Evolutionary conservation across 2,113 vertebrate species (phyloP).

Genomic region (Miniopterus natalensis): DNA sequence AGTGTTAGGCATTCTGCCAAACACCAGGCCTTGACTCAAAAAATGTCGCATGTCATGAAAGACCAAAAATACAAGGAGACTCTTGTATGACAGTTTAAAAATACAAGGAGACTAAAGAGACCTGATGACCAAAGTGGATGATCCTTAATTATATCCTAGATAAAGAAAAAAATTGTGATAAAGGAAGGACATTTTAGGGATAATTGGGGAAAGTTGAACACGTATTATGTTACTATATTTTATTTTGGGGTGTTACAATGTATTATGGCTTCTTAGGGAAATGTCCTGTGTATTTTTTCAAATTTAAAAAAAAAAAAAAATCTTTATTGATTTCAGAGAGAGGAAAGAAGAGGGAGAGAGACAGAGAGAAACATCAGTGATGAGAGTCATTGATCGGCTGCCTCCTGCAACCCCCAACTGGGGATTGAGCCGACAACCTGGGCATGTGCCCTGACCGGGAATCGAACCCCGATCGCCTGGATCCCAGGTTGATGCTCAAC

Average conservation of each 20-base stretch:
- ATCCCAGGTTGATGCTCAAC: too few species aligned
- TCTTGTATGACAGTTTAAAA: not conserved
- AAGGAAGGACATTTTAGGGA: not conserved
- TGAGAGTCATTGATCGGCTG: too few species aligned
- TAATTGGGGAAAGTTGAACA: not conserved
- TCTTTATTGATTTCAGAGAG: too few species aligned
- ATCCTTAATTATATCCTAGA: not conserved
- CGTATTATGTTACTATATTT: slow-evolving; percentile 24
- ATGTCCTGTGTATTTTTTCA: not conserved
- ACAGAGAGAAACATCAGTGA: too few species aligned
- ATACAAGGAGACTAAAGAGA: not conserved
- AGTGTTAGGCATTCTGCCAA: not conserved
- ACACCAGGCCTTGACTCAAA: not conserved
- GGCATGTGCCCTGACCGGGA: too few species aligned
- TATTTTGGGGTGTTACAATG: not conserved
- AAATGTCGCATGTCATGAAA: not conserved
- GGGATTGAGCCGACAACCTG: too few species aligned
- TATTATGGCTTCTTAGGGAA: not conserved
- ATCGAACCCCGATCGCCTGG: too few species aligned
- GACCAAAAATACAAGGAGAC: not conserved
- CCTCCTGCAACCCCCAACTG: too few species aligned
- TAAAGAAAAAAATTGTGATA: not conserved
- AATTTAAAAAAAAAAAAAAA: too few species aligned
- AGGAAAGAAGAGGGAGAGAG: too few species aligned
- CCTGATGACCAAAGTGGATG: not conserved